A percentile compares a stretch with the other conserved stretches of the same genome.
Evolutionary conservation across 2,113 vertebrate species (phyloP).

Genomic region (Neofelis nebulosa): DNA sequence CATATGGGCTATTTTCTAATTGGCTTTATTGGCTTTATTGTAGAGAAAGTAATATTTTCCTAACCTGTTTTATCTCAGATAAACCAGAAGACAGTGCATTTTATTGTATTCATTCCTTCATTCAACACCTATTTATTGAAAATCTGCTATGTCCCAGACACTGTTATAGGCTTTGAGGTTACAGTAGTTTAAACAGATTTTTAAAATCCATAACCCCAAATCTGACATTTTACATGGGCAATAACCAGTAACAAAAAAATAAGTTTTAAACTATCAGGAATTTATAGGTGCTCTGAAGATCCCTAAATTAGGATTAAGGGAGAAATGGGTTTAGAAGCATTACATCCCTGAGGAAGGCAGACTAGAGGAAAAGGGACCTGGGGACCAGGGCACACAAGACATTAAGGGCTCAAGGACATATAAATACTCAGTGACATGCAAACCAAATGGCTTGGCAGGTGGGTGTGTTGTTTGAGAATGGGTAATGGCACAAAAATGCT

Average conservation of each 20-base stretch:
- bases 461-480: background rate
- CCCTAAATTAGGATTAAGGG: background rate
- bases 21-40: background rate
- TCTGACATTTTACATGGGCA: background rate
- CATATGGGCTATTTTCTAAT: background rate
- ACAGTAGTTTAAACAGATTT: background rate
- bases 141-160: background rate
- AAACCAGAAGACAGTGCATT: background rate
- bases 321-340: background rate
- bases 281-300: background rate
- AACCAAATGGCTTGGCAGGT: rapidly evolving
- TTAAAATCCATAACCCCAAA: background rate
- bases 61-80: background rate
- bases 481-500: too few species aligned
- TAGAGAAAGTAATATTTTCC: background rate
- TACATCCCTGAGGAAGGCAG: background rate
- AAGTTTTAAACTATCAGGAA: background rate
- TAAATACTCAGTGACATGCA: background rate
- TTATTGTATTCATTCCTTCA: background rate
- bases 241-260: background rate
- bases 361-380: background rate
- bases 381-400: background rate
- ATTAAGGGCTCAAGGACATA: too few species aligned
- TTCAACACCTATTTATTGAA: background rate
- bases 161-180: background rate